A percentile compares a stretch with the other conserved stretches of the same genome.
Evolutionary conservation across 2,113 vertebrate species (phyloP).

Genomic region (Sarotherodon lohbergeri): DNA sequence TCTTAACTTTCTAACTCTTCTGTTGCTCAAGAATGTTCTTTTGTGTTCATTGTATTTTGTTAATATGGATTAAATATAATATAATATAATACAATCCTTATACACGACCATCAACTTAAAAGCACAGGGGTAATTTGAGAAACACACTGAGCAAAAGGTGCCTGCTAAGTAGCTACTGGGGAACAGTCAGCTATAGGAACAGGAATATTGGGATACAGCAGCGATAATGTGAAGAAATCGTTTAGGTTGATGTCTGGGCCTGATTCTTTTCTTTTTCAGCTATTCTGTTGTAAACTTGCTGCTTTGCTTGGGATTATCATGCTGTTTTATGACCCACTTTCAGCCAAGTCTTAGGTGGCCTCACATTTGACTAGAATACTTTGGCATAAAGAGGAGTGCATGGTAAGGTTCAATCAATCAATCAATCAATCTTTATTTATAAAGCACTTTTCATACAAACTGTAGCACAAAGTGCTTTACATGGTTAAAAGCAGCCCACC

Average conservation of each 20-base stretch:
- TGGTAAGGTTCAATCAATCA: accelerated
- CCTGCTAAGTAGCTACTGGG: not conserved
- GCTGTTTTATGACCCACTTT: not conserved
- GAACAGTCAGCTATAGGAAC: not conserved
- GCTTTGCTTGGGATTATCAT: not conserved
- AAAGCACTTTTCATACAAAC: no score
- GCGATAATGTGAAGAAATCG: not conserved
- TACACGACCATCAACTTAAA: not conserved
- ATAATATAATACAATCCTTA: not conserved
- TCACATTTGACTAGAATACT: not conserved
- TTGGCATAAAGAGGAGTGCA: not conserved
- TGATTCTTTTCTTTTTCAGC: not conserved
- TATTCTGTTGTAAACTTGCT: not conserved
- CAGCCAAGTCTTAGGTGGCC: not conserved
- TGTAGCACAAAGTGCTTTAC: no score
- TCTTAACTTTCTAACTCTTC: not conserved
- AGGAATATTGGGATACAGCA: not conserved
- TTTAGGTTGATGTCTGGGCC: not conserved
- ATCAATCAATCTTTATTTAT: no score
- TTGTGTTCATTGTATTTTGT: not conserved
- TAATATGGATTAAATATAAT: not conserved
- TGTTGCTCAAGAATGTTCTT: not conserved
- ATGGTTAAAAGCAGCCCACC: no score
- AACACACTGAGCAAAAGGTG: not conserved
- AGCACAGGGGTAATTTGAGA: not conserved